Conservation (phyloP, 2,113 vertebrate genomes). For the Acanthochromis polyacanthus region DNA sequence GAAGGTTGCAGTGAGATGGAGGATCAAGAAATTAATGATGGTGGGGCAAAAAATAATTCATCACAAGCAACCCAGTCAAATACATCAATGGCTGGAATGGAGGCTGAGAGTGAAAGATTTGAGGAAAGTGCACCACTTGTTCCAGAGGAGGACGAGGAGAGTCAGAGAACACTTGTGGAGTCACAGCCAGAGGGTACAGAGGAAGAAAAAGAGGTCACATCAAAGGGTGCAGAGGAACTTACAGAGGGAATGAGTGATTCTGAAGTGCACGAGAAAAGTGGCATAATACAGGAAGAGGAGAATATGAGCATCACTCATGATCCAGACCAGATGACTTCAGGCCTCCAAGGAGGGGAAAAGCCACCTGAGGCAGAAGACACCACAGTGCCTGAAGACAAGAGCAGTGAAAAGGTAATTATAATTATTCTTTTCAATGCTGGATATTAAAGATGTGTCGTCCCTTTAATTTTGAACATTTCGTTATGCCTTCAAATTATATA, state of each 20-base stretch:
- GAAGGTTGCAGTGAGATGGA: constrained; percentile 30
- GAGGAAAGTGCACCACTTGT: constrained; percentile 21
- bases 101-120: constrained; percentile 36
- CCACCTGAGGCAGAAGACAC: constrained; percentile 35
- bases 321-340: constrained; percentile 26
- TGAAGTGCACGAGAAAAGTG: constrained; percentile 25
- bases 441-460: neutral
- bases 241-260: constrained; percentile 15
- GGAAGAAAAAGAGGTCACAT: constrained; percentile 39
- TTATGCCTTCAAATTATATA: neutral
- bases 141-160: constrained; percentile 15
- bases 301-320: neutral
- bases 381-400: constrained; percentile 32
- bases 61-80: constrained; percentile 29
- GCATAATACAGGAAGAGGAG: constrained; percentile 23
- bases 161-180: neutral
- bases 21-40: constrained; percentile 32
- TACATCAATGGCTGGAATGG: constrained; percentile 16
- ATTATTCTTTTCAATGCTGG: constrained; percentile 10
- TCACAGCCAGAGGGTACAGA: constrained; percentile 8
- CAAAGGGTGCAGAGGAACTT: constrained; percentile 20
- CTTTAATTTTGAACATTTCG: neutral
- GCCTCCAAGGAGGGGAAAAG: constrained; percentile 40
- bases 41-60: constrained; percentile 29
- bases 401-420: constrained; percentile 70